Evolutionary conservation across 1,140 invertebrate species (phyloP), one percentile per base, ranked within the genome.

Genomic region (Zaprionus davidi): DNA sequence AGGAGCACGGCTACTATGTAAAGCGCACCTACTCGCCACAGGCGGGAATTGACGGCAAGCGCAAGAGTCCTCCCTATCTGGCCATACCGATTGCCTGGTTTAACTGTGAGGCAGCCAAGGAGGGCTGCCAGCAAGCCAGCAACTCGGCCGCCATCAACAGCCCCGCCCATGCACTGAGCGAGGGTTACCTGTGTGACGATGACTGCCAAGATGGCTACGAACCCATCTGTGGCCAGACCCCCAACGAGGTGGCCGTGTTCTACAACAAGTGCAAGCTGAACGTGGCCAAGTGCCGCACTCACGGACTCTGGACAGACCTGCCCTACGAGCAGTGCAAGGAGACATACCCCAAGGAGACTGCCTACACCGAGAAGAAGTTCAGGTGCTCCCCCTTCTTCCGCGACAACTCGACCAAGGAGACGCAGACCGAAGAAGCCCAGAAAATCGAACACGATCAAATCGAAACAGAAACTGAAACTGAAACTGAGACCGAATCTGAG

Each of bases 11-110:
- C n/a, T 92, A 92, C 63, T 92, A 92, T 44, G 84, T 92, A n/a
- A 92, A 92, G 63, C 87, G 91, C 51, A 92, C 91, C 41, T 92
- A 72, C 20, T 58, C 79, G 2, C 84, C 91, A 0, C 17, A 56
- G 0, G 58, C 55, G 0, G 78, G 57, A 0, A 26, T 13, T 0
- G 53, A 74, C 9, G 68, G 62, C 26, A 84, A 71, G 51, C 69
- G 60, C 12, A 51, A 62, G 17, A 90, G 87, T 79, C 90, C 91
- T 2, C 91, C 87, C 5, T 92, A 76, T 31, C 51, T 92, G 70
- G 91, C 77, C 59, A 90, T 92, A 53, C 91, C 91, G n/a, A 92
- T 92, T 22, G 91, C 87, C 69, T 92, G 91, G 91, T 91, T 84
- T 53, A 60, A 60, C 49, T 90, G 85, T 24, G 78, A 71, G 17